These are phyloP conservation scores for Phenganax subtilis DNA, from an alignment of 92 coral and sea anemone species.

Conservation along the genomic window DNA sequence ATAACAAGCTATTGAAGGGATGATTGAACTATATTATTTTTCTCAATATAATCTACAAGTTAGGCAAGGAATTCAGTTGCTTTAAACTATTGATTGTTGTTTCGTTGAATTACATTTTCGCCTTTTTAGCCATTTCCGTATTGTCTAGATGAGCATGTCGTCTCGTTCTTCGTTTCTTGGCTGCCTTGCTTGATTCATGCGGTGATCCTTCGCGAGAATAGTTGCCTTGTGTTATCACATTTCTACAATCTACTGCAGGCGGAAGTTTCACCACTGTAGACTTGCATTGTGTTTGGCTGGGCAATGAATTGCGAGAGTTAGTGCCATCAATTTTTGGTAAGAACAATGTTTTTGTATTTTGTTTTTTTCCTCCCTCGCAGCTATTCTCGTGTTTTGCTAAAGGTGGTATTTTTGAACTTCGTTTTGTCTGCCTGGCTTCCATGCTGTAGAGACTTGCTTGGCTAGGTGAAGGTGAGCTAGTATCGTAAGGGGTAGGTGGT, in stretches of 20 bases:
- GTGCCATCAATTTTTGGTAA: slow-evolving; percentile 70
- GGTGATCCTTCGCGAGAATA: slow-evolving; percentile 24
- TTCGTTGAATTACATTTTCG: slow-evolving; percentile 22
- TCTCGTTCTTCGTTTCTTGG: slow-evolving; percentile 25
- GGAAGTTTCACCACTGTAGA: slow-evolving; percentile 28
- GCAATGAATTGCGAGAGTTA: slow-evolving; percentile 37
- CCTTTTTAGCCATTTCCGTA: slow-evolving; percentile 27
- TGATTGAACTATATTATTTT: neutral
- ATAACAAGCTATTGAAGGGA: no score
- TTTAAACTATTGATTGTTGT: neutral
- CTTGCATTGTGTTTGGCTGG: slow-evolving; percentile 24
- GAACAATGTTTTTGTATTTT: slow-evolving; percentile 54
- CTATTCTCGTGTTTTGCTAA: slow-evolving; percentile 4
- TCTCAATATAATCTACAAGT: neutral
- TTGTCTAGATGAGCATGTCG: slow-evolving; percentile 5
- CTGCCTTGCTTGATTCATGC: slow-evolving; percentile 17
- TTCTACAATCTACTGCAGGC: slow-evolving; percentile 25
- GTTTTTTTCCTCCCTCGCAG: slow-evolving; percentile 2
- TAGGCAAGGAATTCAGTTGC: neutral
- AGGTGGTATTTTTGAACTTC: slow-evolving; percentile 38
- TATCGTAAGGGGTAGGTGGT: slow-evolving; percentile 39
- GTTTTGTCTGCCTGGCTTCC: slow-evolving; percentile 26
- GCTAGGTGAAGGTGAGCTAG: slow-evolving; percentile 21
- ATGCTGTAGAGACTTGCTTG: slow-evolving; percentile 32
- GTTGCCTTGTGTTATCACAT: slow-evolving; percentile 18